Evolutionary conservation across 2,888 invertebrate species (phyloP).

Genomic region (Platerodrilus igneus): DNA sequence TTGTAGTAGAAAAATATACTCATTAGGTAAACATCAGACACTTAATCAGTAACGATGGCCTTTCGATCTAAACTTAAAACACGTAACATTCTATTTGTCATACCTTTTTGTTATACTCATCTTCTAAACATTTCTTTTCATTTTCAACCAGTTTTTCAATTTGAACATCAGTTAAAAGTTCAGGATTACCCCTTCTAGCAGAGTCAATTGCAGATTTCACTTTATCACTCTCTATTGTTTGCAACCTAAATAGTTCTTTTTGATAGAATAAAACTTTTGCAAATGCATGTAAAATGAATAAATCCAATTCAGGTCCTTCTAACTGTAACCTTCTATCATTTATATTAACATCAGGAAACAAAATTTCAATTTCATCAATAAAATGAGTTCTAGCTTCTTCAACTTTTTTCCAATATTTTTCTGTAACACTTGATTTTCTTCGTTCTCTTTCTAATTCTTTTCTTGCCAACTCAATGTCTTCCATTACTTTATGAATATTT

Average conservation of each 20-base stretch:
- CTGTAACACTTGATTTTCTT: slow-evolving; percentile 59
- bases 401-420: slow-evolving; percentile 81
- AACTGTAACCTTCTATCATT: slow-evolving; percentile 60
- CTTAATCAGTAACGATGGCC: no score
- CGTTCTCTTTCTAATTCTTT: slow-evolving; percentile 55
- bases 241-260: slow-evolving; percentile 68
- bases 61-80: no score
- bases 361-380: slow-evolving; percentile 61
- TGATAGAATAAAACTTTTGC: slow-evolving; percentile 71
- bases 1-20: no score
- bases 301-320: slow-evolving; percentile 65
- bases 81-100: no score
- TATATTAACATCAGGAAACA: slow-evolving; percentile 69
- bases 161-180: slow-evolving; percentile 49
- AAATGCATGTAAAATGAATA: slow-evolving; percentile 75
- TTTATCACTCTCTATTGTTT: slow-evolving; percentile 60
- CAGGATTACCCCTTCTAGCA: slow-evolving; percentile 55
- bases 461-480: slow-evolving; percentile 59
- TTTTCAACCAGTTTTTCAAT: slow-evolving; percentile 67
- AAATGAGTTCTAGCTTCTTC: slow-evolving; percentile 58
- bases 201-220: slow-evolving; percentile 61
- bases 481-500: slow-evolving; percentile 52
- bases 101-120: slow-evolving; percentile 71
- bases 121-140: slow-evolving; percentile 61
- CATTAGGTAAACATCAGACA: no score